Percentiles rank a stretch among this genome's conserved stretches.
Conservation (phyloP, 1,140 invertebrate genomes). For the Drosophila truncata region DNA sequence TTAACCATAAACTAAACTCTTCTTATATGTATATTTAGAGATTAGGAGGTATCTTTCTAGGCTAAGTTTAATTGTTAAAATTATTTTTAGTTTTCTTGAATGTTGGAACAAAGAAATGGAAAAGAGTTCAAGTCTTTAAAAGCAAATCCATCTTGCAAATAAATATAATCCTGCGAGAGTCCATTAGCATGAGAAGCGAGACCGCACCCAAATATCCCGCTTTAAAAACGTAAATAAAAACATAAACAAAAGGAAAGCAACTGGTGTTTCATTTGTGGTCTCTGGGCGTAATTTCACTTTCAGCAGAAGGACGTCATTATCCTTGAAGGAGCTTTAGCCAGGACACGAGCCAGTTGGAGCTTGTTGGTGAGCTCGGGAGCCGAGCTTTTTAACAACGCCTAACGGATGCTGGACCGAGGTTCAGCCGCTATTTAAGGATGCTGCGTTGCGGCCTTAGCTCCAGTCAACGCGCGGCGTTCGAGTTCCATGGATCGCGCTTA, state of each 20-base stretch:
- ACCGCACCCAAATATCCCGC: conserved; percentile 17
- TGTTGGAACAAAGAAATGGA: conserved; percentile 60
- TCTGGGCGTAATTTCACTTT: conserved; percentile 4
- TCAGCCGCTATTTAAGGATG: conserved; percentile 82
- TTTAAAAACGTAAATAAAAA: conserved; percentile 42
- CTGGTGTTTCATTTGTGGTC: conserved; percentile 21
- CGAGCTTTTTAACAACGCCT: conserved; percentile 63
- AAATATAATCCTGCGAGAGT: conserved; percentile 24
- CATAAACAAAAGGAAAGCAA: conserved; percentile 23
- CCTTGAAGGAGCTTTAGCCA: conserved; percentile 53
- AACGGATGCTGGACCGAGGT: conserved; percentile 55
- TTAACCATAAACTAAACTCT: conserved; percentile 19
- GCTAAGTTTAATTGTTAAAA: conserved; percentile 69
- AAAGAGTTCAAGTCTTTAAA: conserved; percentile 53
- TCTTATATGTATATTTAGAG: conserved; percentile 23
- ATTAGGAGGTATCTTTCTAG: conserved; percentile 47
- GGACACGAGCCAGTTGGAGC: conserved; percentile 43
- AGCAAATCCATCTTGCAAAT: conserved; percentile 49
- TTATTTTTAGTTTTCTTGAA: conserved; percentile 67
- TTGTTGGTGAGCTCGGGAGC: conserved; percentile 9
- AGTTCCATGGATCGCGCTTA: conserved; percentile 73
- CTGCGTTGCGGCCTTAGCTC: conserved; percentile 76
- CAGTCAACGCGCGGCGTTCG: conserved; percentile 83
- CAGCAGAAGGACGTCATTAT: conserved; percentile 6
- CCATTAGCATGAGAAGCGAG: conserved; percentile 34